Conservation (phyloP, 2,888 invertebrate genomes). For the Drosophila eohydei region DNA sequence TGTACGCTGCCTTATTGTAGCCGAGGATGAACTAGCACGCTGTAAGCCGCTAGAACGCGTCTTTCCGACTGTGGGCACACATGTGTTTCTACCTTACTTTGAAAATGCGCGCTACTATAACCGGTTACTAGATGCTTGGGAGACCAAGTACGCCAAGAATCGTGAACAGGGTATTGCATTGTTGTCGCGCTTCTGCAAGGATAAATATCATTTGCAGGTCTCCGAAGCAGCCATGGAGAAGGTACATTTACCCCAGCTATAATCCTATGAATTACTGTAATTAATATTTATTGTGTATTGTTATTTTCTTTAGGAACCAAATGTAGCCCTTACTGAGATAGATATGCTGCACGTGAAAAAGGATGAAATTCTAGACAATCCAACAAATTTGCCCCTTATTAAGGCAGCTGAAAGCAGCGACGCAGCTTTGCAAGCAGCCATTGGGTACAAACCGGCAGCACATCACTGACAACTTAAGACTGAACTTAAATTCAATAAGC, state of each 20-base stretch:
- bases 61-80: slow-evolving; percentile 91
- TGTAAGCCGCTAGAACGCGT: slow-evolving; percentile 90
- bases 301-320: slow-evolving; percentile 77
- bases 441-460: slow-evolving; percentile 13
- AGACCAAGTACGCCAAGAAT: slow-evolving; percentile 89
- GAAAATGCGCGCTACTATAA: slow-evolving; percentile 95
- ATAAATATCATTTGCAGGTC: slow-evolving; percentile 90
- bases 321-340: slow-evolving; percentile 82
- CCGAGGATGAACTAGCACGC: slow-evolving; percentile 94
- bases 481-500: slow-evolving; percentile 40
- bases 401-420: slow-evolving; percentile 40
- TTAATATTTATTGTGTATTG: not conserved
- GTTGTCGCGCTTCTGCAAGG: slow-evolving; percentile 88
- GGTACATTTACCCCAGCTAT: slow-evolving; percentile 44
- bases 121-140: slow-evolving; percentile 96
- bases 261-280: no score
- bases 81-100: slow-evolving; percentile 92
- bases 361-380: slow-evolving; percentile 69
- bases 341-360: slow-evolving; percentile 82
- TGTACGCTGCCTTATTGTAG: slow-evolving; percentile 92
- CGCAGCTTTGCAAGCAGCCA: slow-evolving; percentile 13
- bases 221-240: slow-evolving; percentile 86
- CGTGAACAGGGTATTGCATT: slow-evolving; percentile 86
- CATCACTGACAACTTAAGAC: slow-evolving; percentile 39
- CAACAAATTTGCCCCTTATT: slow-evolving; percentile 41